phyloP scores from a whole-genome alignment of 2,113 vertebrate species.

The Vulpes lagopus region DNA sequence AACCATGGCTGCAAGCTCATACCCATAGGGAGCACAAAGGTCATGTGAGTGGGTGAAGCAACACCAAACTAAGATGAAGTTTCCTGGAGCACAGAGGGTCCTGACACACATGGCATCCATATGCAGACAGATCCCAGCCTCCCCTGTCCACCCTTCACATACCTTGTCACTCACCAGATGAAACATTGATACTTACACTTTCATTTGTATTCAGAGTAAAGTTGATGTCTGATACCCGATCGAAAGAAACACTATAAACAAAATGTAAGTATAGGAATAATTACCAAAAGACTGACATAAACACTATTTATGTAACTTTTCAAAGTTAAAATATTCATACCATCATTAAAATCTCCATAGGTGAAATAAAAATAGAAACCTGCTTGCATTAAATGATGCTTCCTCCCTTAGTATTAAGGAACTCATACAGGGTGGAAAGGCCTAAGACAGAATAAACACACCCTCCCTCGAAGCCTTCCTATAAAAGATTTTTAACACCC shows the following conservation, averaged over 20 bases:
- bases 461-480: not conserved
- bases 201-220: constrained; percentile 99
- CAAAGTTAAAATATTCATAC: not conserved
- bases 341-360: not conserved
- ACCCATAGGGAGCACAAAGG: not conserved
- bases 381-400: not conserved
- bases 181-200: constrained; percentile 93
- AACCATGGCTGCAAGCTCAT: not conserved
- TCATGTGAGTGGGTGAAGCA: not conserved
- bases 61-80: not conserved
- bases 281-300: not conserved
- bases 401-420: not conserved
- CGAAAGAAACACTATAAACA: constrained; percentile 97
- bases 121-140: accelerated
- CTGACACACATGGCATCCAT: accelerated
- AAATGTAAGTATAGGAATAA: constrained; percentile 52
- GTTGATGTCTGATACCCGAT: constrained; percentile 99
- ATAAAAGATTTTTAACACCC: not conserved
- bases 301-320: not conserved
- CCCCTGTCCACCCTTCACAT: not conserved
- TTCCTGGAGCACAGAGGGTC: not conserved
- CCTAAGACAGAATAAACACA: not conserved
- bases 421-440: not conserved
- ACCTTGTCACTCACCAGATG: accelerated
- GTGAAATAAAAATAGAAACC: not conserved